Evolutionary conservation across 1,140 invertebrate genomes (phyloP), one percentile per base, ranked within the genome.

Genomic region (Drosophila punjabiensis): DNA sequence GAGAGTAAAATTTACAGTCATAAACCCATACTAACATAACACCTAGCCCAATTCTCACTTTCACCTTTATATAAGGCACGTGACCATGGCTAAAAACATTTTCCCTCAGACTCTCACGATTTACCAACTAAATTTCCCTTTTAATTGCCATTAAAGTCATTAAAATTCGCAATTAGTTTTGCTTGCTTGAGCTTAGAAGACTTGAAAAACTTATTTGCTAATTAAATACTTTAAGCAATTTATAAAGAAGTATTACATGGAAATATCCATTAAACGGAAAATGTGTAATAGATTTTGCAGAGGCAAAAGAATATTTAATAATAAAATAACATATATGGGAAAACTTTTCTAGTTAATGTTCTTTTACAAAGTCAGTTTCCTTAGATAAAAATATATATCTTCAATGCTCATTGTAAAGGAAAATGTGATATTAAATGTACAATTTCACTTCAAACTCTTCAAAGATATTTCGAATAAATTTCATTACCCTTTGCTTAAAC

Each of bases 71-170:
- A n/a, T 59, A 20, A 39, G 53, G 5, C 53, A 33, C 58, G 18
- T 56, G 33, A 37, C 33, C 60, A 39, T 32, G 60, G 63, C 63
- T 30, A 14, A 62, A 61, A 10, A 33, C 55, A 58, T 43, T 67
- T 67, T 65, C 65, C 32, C 65, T 13, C 16, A 28, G 18, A 28
- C 10, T 24, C 45, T 67, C 43, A 47, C 59, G 41, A 64, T 30
- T 43, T 16, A 47, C 13, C 41, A 28, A 37, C 30, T 48, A 43
- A 64, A 67, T 67, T 67, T 64, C 59, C 65, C 39, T 64, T 67
- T 66, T 65, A 28, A 67, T 5, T 45, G 41, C 24, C 64, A 41
- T 30, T 58, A 67, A 64, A 63, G 9, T 37, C 4, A 56, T 14
- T 16, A 10, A 56, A 56, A 37, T 24, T 37, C 14, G 20, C 33